Conservation (phyloP, 2,113 vertebrate species). For the Ochotona princeps region DNA sequence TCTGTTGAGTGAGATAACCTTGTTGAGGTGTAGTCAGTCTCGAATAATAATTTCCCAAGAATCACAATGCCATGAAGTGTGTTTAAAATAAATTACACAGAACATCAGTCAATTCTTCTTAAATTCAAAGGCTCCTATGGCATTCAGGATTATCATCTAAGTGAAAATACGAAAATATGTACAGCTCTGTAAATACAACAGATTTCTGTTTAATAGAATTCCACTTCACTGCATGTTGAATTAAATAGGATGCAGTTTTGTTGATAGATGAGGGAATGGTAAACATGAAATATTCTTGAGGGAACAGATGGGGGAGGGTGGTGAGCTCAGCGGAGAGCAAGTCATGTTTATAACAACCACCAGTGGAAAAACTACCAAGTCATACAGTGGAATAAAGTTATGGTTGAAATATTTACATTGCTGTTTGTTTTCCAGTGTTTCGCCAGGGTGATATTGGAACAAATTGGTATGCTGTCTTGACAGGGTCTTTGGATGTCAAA, state of each 20-base stretch:
- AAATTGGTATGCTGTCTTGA: conserved; percentile 97
- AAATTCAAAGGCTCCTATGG: background rate
- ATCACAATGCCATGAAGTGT: background rate
- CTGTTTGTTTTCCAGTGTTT: conserved; percentile 90
- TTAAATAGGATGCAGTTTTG: background rate
- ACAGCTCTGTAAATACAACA: background rate
- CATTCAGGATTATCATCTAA: background rate
- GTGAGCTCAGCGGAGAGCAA: background rate
- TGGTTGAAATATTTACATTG: conserved; percentile 41
- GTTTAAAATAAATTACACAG: conserved; percentile 18
- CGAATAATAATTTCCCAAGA: conserved; percentile 36
- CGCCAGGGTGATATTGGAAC: conserved; percentile 98
- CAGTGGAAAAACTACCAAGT: background rate
- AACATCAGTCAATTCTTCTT: conserved; percentile 10
- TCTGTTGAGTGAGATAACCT: background rate
- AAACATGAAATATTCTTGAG: background rate
- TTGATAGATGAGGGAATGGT: background rate
- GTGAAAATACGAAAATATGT: no score
- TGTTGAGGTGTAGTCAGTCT: background rate
- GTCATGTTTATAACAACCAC: background rate
- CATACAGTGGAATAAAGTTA: background rate
- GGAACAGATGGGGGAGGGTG: background rate
- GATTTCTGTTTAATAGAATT: conserved; percentile 15
- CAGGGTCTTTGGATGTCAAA: conserved; percentile 97
- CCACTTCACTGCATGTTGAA: background rate